Conservation (phyloP, 1,140 invertebrate species). For the Aphaenogaster floridana region DNA sequence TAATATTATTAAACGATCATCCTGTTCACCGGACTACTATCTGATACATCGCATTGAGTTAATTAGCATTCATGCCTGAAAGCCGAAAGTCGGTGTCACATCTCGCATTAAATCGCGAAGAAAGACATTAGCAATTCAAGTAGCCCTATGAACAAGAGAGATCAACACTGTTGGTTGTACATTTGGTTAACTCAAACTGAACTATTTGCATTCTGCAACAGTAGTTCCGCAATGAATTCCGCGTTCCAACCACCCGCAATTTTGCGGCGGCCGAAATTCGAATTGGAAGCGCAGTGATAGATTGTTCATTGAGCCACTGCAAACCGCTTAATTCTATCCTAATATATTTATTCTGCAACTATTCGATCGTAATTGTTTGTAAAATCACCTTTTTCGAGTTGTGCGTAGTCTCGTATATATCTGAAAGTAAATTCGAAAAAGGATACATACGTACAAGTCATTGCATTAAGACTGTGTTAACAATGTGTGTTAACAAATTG, state of each 20-base stretch:
- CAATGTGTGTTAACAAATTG: no score
- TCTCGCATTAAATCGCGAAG: conserved; percentile 36
- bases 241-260: conserved; percentile 43
- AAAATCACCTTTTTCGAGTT: conserved; percentile 4
- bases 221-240: conserved; percentile 43
- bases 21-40: neutral
- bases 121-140: conserved; percentile 20
- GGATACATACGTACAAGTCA: no score
- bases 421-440: neutral
- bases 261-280: conserved; percentile 43
- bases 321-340: conserved; percentile 55
- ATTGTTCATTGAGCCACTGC: conserved; percentile 54
- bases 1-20: conserved; percentile 51
- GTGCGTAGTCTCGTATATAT: neutral
- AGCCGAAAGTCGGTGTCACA: neutral
- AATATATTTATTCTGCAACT: conserved; percentile 47
- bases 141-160: conserved; percentile 4
- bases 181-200: conserved; percentile 40
- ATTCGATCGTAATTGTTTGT: neutral
- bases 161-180: neutral
- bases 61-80: conserved; percentile 3
- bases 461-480: neutral
- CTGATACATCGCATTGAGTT: conserved; percentile 17
- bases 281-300: conserved; percentile 52
- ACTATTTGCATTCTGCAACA: conserved; percentile 42